These are phyloP conservation scores for Amphiprion clarkii DNA, from an alignment of 2,797 vertebrate genomes.

Conservation along the genomic window DNA sequence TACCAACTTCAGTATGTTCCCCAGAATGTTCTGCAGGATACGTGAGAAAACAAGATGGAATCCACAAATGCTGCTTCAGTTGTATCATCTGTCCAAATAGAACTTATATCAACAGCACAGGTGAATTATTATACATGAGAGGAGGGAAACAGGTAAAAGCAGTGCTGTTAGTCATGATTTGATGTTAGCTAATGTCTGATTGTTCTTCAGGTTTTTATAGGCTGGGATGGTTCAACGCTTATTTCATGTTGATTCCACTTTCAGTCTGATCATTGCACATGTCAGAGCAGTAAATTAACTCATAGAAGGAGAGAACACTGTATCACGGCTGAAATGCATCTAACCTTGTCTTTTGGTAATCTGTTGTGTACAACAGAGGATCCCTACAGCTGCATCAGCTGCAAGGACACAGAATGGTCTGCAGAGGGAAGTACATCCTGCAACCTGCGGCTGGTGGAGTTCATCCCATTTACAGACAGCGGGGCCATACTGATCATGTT, in stretches of 20 bases:
- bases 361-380: constrained; percentile 55
- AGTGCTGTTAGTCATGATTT: not conserved
- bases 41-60: constrained; percentile 58
- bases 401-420: constrained; percentile 85
- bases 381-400: constrained; percentile 73
- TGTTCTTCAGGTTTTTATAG: too few relatives aligned
- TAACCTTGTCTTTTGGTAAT: too few relatives aligned
- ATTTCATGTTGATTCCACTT: too few relatives aligned
- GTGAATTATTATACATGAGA: constrained; percentile 15
- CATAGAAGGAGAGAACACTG: too few relatives aligned
- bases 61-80: constrained; percentile 85
- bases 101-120: constrained; percentile 83
- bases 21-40: constrained; percentile 75
- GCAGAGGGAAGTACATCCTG: constrained; percentile 81
- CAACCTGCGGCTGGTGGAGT: constrained; percentile 75
- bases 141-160: not conserved
- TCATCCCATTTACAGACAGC: constrained; percentile 76
- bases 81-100: constrained; percentile 76
- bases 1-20: constrained; percentile 81
- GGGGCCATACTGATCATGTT: constrained; percentile 77
- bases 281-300: too few relatives aligned
- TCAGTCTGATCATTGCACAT: too few relatives aligned
- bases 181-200: too few relatives aligned
- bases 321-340: too few relatives aligned
- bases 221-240: too few relatives aligned